Percentiles rank a stretch among this genome's conserved stretches.
These are phyloP conservation scores for Tethea ocularis DNA, from an alignment of 2,888 invertebrate genomes.

Conservation along the genomic window DNA sequence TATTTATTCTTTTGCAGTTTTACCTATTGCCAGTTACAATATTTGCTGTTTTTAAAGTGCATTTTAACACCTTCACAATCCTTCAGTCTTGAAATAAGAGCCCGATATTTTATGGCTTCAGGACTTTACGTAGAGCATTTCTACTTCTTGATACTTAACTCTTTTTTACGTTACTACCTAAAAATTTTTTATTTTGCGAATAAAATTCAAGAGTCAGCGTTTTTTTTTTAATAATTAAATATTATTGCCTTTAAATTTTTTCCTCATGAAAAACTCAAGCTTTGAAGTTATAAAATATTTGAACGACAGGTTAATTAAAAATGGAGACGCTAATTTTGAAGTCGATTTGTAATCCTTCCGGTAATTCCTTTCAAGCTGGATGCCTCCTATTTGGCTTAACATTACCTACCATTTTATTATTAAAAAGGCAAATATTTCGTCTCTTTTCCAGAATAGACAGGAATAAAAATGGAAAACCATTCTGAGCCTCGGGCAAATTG, in stretches of 20 bases:
- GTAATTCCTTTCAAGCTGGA: constrained; percentile 2
- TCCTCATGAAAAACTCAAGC: not conserved
- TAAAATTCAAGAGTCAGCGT: too few relatives aligned
- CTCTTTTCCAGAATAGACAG: not conserved
- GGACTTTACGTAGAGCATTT: constrained; percentile 22
- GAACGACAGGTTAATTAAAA: constrained; percentile 35
- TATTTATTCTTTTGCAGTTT: not conserved
- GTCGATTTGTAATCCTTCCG: constrained; percentile 20
- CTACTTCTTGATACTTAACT: constrained; percentile 7
- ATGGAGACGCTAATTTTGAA: constrained; percentile 17
- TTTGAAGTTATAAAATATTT: constrained; percentile 32
- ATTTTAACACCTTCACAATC: constrained; percentile 23
- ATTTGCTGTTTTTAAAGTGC: not conserved
- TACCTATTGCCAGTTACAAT: not conserved
- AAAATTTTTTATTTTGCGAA: too few relatives aligned
- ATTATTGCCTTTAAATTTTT: not conserved
- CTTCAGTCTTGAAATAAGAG: constrained; percentile 43
- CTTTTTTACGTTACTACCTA: not conserved
- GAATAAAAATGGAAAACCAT: not conserved
- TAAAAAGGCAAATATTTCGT: not conserved
- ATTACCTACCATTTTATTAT: not conserved
- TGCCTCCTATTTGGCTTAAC: not conserved
- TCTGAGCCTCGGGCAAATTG: not conserved
- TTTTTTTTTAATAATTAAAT: not conserved
- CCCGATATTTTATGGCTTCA: constrained; percentile 50